Percentiles rank a stretch among this genome's conserved stretches.
Conservation (phyloP, 2,113 vertebrate species). For the Gymnogyps californianus region DNA sequence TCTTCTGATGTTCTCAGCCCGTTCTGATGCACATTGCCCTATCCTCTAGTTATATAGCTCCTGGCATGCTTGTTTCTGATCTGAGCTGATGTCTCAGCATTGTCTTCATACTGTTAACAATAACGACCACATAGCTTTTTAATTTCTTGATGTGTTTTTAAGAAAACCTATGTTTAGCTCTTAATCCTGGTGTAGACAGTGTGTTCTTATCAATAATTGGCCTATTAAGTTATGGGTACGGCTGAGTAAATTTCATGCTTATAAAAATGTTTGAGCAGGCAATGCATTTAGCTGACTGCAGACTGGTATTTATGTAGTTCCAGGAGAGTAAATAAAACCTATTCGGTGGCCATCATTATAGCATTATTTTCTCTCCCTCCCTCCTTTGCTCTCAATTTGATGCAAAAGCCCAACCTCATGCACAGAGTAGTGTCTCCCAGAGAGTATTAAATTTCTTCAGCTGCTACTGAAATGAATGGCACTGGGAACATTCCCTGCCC, state of each 20-base stretch:
- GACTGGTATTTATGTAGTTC: conserved; percentile 38
- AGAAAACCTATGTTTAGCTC: conserved; percentile 5
- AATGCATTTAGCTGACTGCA: conserved; percentile 32
- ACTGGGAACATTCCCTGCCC: background rate
- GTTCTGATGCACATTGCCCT: background rate
- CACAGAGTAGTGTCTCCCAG: background rate
- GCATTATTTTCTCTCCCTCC: background rate
- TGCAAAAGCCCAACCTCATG: background rate
- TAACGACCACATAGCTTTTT: background rate
- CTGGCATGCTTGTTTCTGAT: background rate
- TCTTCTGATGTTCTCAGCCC: background rate
- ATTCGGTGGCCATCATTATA: background rate
- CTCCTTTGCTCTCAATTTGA: background rate
- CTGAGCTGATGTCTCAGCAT: background rate
- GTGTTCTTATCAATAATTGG: background rate
- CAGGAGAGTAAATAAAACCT: conserved; percentile 49
- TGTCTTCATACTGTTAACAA: background rate
- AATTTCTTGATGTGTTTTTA: background rate
- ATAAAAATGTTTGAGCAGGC: conserved; percentile 20
- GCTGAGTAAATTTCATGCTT: conserved; percentile 49
- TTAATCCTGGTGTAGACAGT: background rate
- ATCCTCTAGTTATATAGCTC: background rate
- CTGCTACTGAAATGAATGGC: background rate
- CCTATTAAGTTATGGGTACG: conserved; percentile 14
- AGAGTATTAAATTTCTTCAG: background rate